Conservation (phyloP, 2,888 invertebrate genomes). For the Abscondita cerata region DNA sequence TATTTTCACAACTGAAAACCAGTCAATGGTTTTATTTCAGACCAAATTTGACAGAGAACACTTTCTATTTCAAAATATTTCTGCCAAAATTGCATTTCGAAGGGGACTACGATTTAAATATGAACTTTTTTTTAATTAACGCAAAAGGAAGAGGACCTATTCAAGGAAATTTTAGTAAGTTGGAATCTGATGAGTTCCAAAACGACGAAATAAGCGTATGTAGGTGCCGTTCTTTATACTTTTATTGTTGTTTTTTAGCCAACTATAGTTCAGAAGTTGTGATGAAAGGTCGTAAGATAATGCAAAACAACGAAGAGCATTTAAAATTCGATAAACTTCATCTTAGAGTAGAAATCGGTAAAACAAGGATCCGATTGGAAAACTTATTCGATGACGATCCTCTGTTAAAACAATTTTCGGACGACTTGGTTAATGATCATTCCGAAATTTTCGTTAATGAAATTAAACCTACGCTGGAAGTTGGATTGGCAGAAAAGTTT, state of each 20-base stretch:
- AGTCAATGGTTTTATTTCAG: constrained; percentile 57
- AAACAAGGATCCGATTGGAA: constrained; percentile 66
- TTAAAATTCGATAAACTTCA: constrained; percentile 69
- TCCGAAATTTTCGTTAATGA: constrained; percentile 70
- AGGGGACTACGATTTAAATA: constrained; percentile 74
- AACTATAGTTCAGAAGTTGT: constrained; percentile 70
- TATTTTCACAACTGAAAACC: too few relatives aligned
- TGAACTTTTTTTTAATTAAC: constrained; percentile 67
- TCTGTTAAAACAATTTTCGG: constrained; percentile 68
- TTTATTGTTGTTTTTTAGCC: constrained; percentile 60
- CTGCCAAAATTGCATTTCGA: constrained; percentile 66
- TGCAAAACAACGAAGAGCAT: constrained; percentile 63
- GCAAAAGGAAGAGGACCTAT: constrained; percentile 70
- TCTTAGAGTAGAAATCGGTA: constrained; percentile 66
- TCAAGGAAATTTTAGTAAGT: constrained; percentile 72
- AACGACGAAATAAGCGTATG: not conserved
- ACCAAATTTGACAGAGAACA: constrained; percentile 66
- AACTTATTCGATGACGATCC: constrained; percentile 73
- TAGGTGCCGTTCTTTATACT: not conserved
- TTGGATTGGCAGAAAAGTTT: constrained; percentile 68
- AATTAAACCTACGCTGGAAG: constrained; percentile 71
- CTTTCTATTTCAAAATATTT: constrained; percentile 67
- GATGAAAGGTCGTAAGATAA: constrained; percentile 66
- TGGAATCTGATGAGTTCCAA: too few relatives aligned
- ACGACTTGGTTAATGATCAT: constrained; percentile 71